Base-by-base conservation (phyloP, 2,113 vertebrate genomes). In the Dicentrarchus labrax region DNA sequence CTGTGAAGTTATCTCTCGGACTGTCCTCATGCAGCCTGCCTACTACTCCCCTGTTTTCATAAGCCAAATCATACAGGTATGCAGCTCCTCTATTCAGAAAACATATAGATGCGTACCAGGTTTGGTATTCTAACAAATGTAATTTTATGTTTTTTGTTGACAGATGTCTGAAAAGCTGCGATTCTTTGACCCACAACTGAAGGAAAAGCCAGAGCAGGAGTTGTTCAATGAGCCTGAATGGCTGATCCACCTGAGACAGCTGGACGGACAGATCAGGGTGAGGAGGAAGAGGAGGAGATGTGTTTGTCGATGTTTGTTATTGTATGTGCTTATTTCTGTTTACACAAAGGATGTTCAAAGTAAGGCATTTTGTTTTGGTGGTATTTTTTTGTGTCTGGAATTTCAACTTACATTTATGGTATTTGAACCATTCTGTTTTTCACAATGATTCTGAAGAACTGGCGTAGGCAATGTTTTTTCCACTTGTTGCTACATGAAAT, bases 131-230 rank as follows among this genome's bases (percentile, higher is more conserved):
- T 79, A 43, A 71, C 11, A 41, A 4, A 10, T 76, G 10, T 43
- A 2, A 48, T 66, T 64, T 39, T 74, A 2, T 78, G 16, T 8
- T 83, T 4, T 15, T 74, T 47, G 21, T 9, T 62, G 41, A 60
- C 78, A 99, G 98, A 92, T 99, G 69, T 97, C 98, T 1, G 96
- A 96, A 36, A 97, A 96, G 79, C 90, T 99, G 36, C 94, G 97
- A 53, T 97, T 99, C 84, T 99, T 97, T 24, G 98, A 99, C 88
- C 98, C 98, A 3, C 98, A 99, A 92, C 93, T 99, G 82, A 98
- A 96, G 80, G 98, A 99, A 87, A 98, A 95, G 21, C 98, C 98
- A 0, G 98, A 99, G n/a, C 97, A 97, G 93, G 98, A 98, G 84
- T 85, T 97, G 62, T 96, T 96, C 15, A 74, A 94, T 61, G 97